Percentiles rank a stretch among this genome's conserved stretches.
phyloP scores from a whole-genome alignment of 2,888 invertebrate species.

The Pediacus dermestoides region DNA sequence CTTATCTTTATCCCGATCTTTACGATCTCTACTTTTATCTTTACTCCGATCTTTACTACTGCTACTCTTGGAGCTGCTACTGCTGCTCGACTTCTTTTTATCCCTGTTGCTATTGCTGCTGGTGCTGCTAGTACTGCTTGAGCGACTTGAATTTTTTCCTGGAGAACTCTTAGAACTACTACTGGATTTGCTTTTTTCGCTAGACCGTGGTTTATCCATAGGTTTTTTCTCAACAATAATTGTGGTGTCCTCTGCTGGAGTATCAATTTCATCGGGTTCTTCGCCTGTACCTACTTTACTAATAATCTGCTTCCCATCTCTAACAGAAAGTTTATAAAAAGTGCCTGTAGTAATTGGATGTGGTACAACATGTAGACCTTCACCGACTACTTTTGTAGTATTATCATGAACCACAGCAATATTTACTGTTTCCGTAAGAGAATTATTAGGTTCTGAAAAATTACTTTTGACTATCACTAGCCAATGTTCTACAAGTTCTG shows the following conservation, averaged over 20 bases:
- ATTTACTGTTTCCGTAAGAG: constrained; percentile 10
- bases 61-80: constrained; percentile 25
- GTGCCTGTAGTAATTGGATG: constrained; percentile 32
- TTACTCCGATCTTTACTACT: constrained; percentile 46
- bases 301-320: constrained; percentile 70
- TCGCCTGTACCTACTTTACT: constrained; percentile 54
- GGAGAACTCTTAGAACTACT: constrained; percentile 21
- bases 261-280: constrained; percentile 19
- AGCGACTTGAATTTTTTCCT: constrained; percentile 26
- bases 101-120: constrained; percentile 28
- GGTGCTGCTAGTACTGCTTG: constrained; percentile 35
- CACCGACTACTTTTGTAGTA: constrained; percentile 8
- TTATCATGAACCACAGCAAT: constrained; percentile 7
- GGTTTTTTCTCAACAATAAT: constrained; percentile 17
- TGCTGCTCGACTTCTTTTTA: constrained; percentile 37
- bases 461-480: constrained; percentile 82
- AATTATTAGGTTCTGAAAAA: constrained; percentile 26
- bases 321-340: constrained; percentile 63
- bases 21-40: constrained; percentile 33
- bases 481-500: constrained; percentile 85
- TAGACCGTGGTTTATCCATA: constrained; percentile 9
- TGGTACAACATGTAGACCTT: constrained; percentile 14
- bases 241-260: constrained; percentile 13
- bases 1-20: constrained; percentile 37
- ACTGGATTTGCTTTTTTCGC: constrained; percentile 18